Percentiles rank a stretch among this genome's conserved stretches.
Conservation (phyloP, 2,797 vertebrate species). For the Silurus aristotelis region DNA sequence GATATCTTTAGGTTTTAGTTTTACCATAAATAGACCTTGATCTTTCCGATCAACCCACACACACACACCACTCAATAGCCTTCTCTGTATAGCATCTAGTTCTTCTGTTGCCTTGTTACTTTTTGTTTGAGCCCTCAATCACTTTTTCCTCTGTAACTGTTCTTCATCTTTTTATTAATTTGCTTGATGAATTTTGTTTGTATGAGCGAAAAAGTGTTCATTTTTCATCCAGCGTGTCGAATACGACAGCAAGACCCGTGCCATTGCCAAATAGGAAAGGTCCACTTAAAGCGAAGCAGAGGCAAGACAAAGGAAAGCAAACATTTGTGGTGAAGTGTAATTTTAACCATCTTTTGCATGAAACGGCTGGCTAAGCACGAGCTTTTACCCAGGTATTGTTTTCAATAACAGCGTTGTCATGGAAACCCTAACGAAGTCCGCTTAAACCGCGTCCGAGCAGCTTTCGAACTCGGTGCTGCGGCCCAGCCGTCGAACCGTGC, state of each 20-base stretch:
- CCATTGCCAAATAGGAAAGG: constrained; percentile 62
- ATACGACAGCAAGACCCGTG: constrained; percentile 58
- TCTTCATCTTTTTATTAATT: constrained; percentile 53
- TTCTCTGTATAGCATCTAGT: constrained; percentile 54
- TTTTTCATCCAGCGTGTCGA: constrained; percentile 22
- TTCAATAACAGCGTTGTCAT: constrained; percentile 82
- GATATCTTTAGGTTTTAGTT: constrained; percentile 52
- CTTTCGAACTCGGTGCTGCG: constrained; percentile 12
- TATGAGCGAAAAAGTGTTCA: constrained; percentile 50
- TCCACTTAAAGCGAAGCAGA: constrained; percentile 75
- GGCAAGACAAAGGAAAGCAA: constrained; percentile 80
- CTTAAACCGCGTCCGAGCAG: constrained; percentile 23
- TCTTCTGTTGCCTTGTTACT: constrained; percentile 59
- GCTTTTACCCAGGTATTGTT: constrained; percentile 79
- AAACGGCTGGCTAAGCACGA: constrained; percentile 70
- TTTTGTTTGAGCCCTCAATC: constrained; percentile 30
- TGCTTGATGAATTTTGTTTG: constrained; percentile 68
- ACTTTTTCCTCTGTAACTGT: constrained; percentile 19
- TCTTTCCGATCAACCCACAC: neutral
- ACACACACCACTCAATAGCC: constrained; percentile 6
- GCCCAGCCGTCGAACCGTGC: constrained; percentile 38
- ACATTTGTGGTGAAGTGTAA: constrained; percentile 75
- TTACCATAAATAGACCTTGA: constrained; percentile 60
- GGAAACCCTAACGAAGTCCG: constrained; percentile 67
- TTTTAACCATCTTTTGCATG: constrained; percentile 80